These are phyloP conservation scores for Protaetia brevitarsis DNA, from an alignment of 1,140 invertebrate species.

Conservation along the genomic window DNA sequence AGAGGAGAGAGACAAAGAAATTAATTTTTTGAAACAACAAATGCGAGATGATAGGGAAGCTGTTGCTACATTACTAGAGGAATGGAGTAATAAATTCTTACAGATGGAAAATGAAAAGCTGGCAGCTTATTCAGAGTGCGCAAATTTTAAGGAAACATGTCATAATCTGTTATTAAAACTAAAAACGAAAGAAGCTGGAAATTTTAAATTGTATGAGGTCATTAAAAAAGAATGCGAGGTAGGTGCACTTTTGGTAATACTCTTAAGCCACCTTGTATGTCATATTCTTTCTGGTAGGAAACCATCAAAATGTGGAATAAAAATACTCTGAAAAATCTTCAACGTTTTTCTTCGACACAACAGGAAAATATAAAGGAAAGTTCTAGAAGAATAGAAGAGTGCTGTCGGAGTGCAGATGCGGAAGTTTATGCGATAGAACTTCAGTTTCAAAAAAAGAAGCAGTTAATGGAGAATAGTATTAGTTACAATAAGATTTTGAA, in stretches of 20 bases:
- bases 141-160: background rate
- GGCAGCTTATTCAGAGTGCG: background rate
- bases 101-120: constrained; percentile 15
- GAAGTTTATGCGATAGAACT: constrained; percentile 4
- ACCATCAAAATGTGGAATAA: constrained; percentile 22
- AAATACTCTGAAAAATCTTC: background rate
- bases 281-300: constrained; percentile 6
- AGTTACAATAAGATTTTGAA: background rate
- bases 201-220: constrained; percentile 3
- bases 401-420: background rate
- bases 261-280: background rate
- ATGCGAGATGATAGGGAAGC: constrained; percentile 19
- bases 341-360: constrained; percentile 6
- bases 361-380: background rate
- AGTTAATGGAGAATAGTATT: background rate
- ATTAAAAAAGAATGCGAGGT: constrained; percentile 23
- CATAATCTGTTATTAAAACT: background rate
- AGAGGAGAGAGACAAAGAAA: background rate
- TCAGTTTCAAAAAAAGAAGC: background rate
- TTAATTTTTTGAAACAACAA: background rate
- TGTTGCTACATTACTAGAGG: constrained; percentile 17
- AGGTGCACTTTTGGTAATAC: background rate
- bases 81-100: constrained; percentile 19
- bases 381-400: background rate
- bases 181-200: background rate